Conservation (phyloP, 2,888 invertebrate species). For the Ennomos erosarius region DNA sequence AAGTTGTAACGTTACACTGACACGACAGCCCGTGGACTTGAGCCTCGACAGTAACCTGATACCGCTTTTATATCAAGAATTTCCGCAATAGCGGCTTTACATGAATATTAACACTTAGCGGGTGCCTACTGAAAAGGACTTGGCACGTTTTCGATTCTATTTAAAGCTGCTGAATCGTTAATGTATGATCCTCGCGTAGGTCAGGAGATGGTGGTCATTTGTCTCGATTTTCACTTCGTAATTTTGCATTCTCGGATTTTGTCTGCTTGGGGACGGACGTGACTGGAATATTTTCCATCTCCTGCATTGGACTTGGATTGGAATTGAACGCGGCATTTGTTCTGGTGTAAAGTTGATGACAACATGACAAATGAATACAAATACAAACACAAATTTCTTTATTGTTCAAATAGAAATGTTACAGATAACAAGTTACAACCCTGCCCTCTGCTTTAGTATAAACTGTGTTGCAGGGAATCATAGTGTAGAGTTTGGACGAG, state of each 20-base stretch:
- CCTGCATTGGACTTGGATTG: constrained; percentile 14
- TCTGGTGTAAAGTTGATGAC: too few species aligned
- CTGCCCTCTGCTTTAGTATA: too few species aligned
- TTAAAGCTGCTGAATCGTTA: constrained; percentile 76
- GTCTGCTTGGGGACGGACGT: constrained; percentile 12
- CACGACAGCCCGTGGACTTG: not conserved
- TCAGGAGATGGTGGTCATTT: constrained; percentile 20
- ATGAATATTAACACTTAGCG: constrained; percentile 60
- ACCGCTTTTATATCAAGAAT: constrained; percentile 30
- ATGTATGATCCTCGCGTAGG: constrained; percentile 50
- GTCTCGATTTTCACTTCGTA: constrained; percentile 10
- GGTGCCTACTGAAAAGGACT: constrained; percentile 47
- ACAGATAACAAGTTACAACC: too few species aligned
- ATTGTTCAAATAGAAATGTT: too few species aligned
- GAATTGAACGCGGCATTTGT: constrained; percentile 1
- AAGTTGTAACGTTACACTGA: not conserved
- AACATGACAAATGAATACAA: too few species aligned
- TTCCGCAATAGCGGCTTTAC: constrained; percentile 43
- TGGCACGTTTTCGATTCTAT: constrained; percentile 81
- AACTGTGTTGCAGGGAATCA: too few species aligned
- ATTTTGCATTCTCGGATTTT: constrained; percentile 21
- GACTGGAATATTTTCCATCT: constrained; percentile 15
- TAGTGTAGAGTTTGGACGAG: too few species aligned
- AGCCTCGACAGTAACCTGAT: constrained; percentile 30
- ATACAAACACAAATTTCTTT: too few species aligned